A percentile compares a stretch with the other conserved stretches of the same genome.
Evolutionary conservation across 2,797 vertebrate species (phyloP).

Genomic region (Carduelis carduelis): DNA sequence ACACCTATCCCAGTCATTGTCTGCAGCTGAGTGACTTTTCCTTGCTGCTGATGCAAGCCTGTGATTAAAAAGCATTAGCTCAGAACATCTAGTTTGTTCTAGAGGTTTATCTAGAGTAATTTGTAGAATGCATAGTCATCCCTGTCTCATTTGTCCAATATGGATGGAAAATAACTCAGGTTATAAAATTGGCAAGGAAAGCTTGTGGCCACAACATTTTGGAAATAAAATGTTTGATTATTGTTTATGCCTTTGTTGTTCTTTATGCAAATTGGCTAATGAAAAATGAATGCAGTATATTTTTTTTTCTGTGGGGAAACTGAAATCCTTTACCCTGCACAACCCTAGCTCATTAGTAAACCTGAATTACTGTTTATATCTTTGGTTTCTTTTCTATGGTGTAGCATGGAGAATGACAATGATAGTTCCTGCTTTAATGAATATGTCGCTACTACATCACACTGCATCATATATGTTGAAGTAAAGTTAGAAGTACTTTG

Average conservation of each 20-base stretch:
- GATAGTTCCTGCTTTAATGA: background rate
- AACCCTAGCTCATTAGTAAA: background rate
- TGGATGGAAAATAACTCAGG: background rate
- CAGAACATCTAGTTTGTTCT: background rate
- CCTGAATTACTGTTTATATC: background rate
- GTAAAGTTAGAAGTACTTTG: background rate
- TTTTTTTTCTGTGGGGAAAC: slow-evolving; percentile 4
- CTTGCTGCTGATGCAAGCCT: background rate
- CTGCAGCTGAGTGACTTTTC: background rate
- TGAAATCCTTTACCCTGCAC: background rate
- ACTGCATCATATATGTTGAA: background rate
- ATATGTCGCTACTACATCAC: background rate
- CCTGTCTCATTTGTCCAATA: background rate
- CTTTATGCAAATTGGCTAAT: slow-evolving; percentile 16
- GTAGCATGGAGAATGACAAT: background rate
- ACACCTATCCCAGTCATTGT: background rate
- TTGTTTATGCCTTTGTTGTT: background rate
- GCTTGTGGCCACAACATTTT: background rate
- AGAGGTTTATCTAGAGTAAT: slow-evolving; percentile 2
- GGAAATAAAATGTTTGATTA: background rate
- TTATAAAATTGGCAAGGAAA: slow-evolving; percentile 12
- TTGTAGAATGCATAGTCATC: slow-evolving; percentile 13
- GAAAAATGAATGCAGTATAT: slow-evolving; percentile 13
- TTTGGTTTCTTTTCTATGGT: background rate
- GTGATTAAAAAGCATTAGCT: slow-evolving; percentile 36